phyloP scores from a whole-genome alignment of 2,113 vertebrate genomes.

The Scalopus aquaticus region DNA sequence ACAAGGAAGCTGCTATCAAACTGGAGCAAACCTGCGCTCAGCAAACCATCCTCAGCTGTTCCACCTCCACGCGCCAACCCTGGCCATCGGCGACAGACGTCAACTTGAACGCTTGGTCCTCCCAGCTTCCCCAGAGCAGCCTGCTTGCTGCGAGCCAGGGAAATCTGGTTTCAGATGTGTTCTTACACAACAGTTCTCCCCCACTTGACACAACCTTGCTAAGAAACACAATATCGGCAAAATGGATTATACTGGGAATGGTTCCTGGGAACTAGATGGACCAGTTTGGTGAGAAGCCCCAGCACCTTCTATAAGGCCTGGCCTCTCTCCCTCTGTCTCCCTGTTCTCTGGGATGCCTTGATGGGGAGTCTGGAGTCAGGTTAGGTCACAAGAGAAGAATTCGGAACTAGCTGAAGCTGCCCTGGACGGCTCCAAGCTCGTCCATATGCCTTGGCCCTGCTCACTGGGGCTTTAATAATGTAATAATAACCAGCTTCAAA shows the following conservation, averaged over 20 bases:
- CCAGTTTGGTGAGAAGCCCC: conserved; percentile 74
- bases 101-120: background rate
- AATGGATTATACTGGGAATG: conserved; percentile 67
- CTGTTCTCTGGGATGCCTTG: background rate
- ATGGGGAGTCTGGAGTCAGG: conserved; percentile 67
- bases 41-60: background rate
- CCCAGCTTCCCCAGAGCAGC: background rate
- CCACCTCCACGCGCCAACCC: background rate
- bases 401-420: conserved; percentile 78
- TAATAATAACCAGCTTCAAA: conserved; percentile 73
- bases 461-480: conserved; percentile 79
- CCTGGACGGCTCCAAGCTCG: conserved; percentile 63
- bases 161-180: background rate
- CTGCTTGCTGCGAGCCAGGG: background rate
- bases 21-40: background rate
- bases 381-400: conserved; percentile 75
- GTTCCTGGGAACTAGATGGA: conserved; percentile 65
- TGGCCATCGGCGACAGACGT: background rate
- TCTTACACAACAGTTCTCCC: background rate
- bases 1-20: background rate
- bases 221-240: conserved; percentile 68
- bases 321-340: background rate
- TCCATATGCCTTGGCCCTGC: conserved; percentile 76
- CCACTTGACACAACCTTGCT: background rate
- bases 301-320: conserved; percentile 58